These are phyloP conservation scores for Tachysurus fulvidraco DNA, from an alignment of 2,113 vertebrate species.

Conservation along the genomic window DNA sequence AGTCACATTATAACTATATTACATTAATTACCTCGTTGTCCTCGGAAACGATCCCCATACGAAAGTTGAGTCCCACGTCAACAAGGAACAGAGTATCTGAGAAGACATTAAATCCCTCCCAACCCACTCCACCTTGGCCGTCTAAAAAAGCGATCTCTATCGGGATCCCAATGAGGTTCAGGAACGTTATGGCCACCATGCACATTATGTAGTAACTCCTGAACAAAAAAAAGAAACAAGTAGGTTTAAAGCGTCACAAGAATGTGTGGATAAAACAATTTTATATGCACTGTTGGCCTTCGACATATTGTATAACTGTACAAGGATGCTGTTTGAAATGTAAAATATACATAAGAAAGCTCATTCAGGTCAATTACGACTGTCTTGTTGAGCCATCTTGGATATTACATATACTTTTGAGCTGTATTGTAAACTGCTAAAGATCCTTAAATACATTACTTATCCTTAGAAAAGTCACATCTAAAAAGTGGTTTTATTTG, in stretches of 20 bases:
- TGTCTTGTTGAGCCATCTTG: neutral
- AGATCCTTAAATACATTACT: neutral
- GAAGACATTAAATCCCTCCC: constrained; percentile 51
- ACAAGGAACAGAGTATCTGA: constrained; percentile 54
- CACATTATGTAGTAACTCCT: constrained; percentile 53
- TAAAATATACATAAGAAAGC: neutral
- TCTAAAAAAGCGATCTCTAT: constrained; percentile 57
- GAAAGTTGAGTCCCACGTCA: constrained; percentile 53
- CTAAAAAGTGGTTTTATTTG: neutral
- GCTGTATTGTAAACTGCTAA: neutral
- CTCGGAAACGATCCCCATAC: constrained; percentile 47
- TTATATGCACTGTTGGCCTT: neutral
- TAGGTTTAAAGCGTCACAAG: neutral
- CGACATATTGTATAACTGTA: neutral
- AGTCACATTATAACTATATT: neutral
- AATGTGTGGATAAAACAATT: neutral
- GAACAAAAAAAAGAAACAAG: neutral
- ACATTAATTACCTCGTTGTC: constrained; percentile 47
- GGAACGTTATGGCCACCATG: constrained; percentile 50
- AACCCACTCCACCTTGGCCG: neutral
- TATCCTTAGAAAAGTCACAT: neutral
- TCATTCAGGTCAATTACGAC: neutral
- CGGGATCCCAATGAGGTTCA: constrained; percentile 56
- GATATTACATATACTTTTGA: neutral
- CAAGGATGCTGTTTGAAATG: neutral